Percentiles rank a stretch among this genome's conserved stretches.
Conservation (phyloP, 2,888 invertebrate species). For the Caradrina clavipalpis region DNA sequence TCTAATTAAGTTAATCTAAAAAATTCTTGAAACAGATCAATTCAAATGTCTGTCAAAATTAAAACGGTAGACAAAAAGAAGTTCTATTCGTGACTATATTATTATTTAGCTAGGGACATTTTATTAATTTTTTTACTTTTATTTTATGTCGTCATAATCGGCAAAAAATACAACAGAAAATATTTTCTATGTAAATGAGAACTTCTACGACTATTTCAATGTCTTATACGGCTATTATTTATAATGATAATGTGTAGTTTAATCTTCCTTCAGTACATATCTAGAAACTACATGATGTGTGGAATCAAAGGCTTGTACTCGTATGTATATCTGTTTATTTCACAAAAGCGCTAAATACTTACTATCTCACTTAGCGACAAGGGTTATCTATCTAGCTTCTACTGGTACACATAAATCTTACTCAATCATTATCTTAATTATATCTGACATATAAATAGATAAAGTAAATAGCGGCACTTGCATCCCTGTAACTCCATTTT, state of each 20-base stretch:
- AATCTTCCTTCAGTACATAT: not conserved
- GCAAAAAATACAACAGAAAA: no score
- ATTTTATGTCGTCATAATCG: no score
- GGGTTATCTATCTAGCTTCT: not conserved
- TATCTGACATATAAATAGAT: not conserved
- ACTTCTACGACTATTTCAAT: not conserved
- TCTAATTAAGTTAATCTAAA: slow-evolving; percentile 40
- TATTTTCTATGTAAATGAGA: not conserved
- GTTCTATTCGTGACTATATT: no score
- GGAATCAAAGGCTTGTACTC: no score
- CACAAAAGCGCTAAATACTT: no score
- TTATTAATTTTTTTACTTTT: no score
- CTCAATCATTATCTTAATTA: not conserved
- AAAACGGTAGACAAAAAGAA: not conserved
- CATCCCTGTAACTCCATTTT: not conserved
- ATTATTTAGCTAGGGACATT: no score
- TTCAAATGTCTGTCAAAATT: slow-evolving; percentile 16
- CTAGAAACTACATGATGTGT: not conserved
- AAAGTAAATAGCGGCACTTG: not conserved
- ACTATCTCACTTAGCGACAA: no score
- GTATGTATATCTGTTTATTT: no score
- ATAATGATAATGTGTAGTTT: not conserved
- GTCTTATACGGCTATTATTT: no score
- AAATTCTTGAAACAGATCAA: slow-evolving; percentile 33
- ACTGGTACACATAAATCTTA: not conserved